Conservation (phyloP, 2,888 invertebrate species). For the Ceramica pisi region DNA sequence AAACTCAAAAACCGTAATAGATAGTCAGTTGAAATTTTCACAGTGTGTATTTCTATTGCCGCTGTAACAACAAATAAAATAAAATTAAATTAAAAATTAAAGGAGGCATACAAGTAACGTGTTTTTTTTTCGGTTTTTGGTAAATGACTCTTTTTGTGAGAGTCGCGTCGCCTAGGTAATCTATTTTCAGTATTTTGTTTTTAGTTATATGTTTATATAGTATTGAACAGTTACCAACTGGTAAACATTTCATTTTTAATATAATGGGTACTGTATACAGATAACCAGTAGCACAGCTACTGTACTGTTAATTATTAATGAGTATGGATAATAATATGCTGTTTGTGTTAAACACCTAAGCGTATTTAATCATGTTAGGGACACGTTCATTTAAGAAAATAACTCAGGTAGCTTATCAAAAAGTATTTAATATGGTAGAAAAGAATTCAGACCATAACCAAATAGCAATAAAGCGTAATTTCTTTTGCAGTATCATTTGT, state of each 20-base stretch:
- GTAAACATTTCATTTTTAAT: not conserved
- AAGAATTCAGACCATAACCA: not conserved
- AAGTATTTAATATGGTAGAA: not conserved
- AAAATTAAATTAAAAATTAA: no score
- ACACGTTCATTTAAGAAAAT: conserved; percentile 2
- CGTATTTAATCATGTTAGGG: not conserved
- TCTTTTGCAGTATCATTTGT: conserved; percentile 9
- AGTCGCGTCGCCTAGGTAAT: no score
- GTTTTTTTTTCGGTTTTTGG: no score
- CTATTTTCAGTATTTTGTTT: no score
- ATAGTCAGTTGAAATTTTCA: no score
- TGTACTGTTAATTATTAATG: not conserved
- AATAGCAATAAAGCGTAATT: conserved; percentile 12
- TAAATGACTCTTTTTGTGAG: no score
- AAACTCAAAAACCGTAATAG: no score
- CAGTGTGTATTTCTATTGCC: no score
- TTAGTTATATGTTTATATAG: no score
- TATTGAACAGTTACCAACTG: not conserved
- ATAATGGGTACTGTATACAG: not conserved
- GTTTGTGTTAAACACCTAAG: not conserved
- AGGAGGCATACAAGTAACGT: no score
- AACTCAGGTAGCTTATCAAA: not conserved
- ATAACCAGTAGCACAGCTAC: conserved; percentile 1
- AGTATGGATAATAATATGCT: conserved; percentile 6
- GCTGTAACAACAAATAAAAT: no score